Percentiles rank a stretch among this genome's conserved stretches.
These are phyloP conservation scores for Lymantria dispar DNA, from an alignment of 2,888 invertebrate species.

Conservation along the genomic window DNA sequence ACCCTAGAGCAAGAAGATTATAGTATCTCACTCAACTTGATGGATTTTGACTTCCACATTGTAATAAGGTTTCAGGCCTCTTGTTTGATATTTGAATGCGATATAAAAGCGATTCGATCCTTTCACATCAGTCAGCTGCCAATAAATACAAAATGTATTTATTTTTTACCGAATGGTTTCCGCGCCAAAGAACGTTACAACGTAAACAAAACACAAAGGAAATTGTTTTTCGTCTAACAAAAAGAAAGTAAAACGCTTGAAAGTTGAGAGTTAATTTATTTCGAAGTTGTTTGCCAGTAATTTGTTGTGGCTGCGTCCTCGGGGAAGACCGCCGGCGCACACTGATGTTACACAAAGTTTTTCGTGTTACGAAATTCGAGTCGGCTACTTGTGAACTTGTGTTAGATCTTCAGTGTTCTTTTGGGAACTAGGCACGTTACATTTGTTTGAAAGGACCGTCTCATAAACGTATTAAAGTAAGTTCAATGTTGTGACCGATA, in stretches of 20 bases:
- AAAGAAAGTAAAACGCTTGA: constrained; percentile 75
- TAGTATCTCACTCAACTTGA: too few relatives aligned
- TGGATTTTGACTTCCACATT: not conserved
- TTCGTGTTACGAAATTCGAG: constrained; percentile 65
- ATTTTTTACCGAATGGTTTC: constrained; percentile 41
- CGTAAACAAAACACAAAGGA: constrained; percentile 68
- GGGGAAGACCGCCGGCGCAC: constrained; percentile 61
- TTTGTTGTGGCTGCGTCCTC: constrained; percentile 75
- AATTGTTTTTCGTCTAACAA: constrained; percentile 71
- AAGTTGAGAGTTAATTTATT: constrained; percentile 80
- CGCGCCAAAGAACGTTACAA: constrained; percentile 45
- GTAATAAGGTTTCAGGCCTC: not conserved
- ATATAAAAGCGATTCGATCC: not conserved
- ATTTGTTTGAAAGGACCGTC: constrained; percentile 15
- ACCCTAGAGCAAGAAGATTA: not conserved
- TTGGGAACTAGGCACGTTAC: constrained; percentile 29
- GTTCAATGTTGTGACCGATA: constrained; percentile 11
- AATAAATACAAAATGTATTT: constrained; percentile 38
- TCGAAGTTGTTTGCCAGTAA: constrained; percentile 79
- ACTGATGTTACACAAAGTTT: constrained; percentile 65
- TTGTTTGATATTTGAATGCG: not conserved
- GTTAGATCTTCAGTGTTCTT: constrained; percentile 41
- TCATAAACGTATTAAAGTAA: constrained; percentile 26
- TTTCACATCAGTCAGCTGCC: constrained; percentile 15
- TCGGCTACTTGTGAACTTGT: constrained; percentile 55